Percentiles rank a stretch among this genome's conserved stretches.
phyloP scores from a whole-genome alignment of 2,888 invertebrate genomes.

The Thymelicus lineola region DNA sequence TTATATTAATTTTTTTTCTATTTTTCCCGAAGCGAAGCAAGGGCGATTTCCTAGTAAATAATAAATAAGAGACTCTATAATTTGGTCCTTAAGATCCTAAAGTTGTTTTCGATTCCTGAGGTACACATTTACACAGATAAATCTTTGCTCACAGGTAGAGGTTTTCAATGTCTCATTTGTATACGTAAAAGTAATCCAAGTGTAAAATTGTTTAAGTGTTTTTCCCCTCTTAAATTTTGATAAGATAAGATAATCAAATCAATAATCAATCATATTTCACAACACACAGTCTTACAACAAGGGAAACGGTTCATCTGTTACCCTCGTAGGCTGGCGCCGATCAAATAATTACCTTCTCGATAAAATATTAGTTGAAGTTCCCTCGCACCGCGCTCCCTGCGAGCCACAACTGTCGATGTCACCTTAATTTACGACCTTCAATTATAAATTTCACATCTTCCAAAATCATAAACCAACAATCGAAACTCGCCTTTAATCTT shows the following conservation, averaged over 20 bases:
- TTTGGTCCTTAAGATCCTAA: no score
- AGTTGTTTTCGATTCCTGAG: no score
- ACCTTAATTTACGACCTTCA: conserved; percentile 85
- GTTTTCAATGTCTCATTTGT: no score
- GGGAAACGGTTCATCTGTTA: conserved; percentile 61
- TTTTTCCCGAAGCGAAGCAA: no score
- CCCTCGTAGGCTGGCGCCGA: conserved; percentile 58
- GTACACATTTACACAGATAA: no score
- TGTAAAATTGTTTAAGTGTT: no score
- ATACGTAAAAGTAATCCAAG: no score
- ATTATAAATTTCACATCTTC: conserved; percentile 82
- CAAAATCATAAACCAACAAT: conserved; percentile 37
- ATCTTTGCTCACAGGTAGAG: no score
- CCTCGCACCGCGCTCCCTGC: conserved; percentile 55
- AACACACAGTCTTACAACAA: conserved; percentile 58
- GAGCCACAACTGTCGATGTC: conserved; percentile 85
- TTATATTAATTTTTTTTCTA: no score
- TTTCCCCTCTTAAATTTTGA: not conserved
- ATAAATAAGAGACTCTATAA: no score
- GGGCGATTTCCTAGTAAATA: no score
- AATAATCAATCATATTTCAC: conserved; percentile 61
- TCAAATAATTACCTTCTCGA: conserved; percentile 81
- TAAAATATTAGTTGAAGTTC: conserved; percentile 78
- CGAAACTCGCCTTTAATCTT: conserved; percentile 12
- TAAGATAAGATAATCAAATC: conserved; percentile 25